phyloP scores from a whole-genome alignment of 2,113 vertebrate species.

The Leucoraja erinaceus region DNA sequence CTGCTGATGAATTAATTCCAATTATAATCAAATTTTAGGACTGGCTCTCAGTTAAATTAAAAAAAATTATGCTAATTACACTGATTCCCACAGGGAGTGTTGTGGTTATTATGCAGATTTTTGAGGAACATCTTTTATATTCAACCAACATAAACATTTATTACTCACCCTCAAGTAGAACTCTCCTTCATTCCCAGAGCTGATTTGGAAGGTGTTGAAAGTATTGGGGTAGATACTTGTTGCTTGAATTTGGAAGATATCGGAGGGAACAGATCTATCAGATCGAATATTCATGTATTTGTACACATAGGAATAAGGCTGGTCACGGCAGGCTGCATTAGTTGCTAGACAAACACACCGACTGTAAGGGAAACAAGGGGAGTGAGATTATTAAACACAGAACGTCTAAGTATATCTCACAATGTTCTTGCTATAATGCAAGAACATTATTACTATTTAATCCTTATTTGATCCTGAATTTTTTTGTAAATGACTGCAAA shows the following conservation, averaged over 20 bases:
- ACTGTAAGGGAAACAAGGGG: conserved; percentile 53
- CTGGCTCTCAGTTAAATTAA: neutral
- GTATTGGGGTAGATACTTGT: conserved; percentile 88
- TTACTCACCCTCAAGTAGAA: conserved; percentile 89
- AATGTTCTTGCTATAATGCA: neutral
- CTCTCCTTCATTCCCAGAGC: conserved; percentile 87
- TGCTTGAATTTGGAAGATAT: conserved; percentile 97
- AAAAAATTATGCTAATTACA: neutral
- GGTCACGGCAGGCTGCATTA: conserved; percentile 64
- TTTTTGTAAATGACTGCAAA: neutral
- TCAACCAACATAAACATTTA: neutral
- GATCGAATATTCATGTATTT: conserved; percentile 97
- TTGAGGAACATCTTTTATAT: neutral
- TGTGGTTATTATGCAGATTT: neutral
- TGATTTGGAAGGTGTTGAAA: conserved; percentile 93
- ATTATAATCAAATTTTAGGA: neutral
- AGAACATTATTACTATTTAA: neutral
- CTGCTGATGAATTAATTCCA: neutral
- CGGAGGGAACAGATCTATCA: conserved; percentile 81
- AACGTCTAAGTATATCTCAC: neutral
- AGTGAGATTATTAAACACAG: neutral
- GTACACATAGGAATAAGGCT: conserved; percentile 85
- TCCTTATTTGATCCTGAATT: neutral
- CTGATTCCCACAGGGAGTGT: neutral
- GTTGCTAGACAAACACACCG: conserved; percentile 80